Base-by-base conservation (phyloP, 2,888 invertebrate genomes). In the Apamea sordens region DNA sequence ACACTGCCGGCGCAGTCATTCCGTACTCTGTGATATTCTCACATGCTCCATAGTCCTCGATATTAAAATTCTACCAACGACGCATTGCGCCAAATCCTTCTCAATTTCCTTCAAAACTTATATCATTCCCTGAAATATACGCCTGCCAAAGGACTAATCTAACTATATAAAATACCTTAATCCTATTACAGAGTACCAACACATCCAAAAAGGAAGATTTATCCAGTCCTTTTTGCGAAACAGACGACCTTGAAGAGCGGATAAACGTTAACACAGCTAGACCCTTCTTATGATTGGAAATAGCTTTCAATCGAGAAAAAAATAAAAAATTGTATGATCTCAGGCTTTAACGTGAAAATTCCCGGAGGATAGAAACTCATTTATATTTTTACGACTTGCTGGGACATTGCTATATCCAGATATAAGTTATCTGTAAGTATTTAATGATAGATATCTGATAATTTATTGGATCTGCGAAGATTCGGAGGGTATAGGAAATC, bases 321-420 rank as follows among this genome's bases (percentile, higher is more conserved):
- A 87, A 80, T 47, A 78, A 70, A 64, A 76, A 77, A 36, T 78
- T 64, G 56, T 70, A 64, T 82, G 87, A 80, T 79, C 61, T 63
- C 75, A n/a, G 59, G 13, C 72, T 41, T 64, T 69, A 83, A 68
- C 70, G 53, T 64, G 77, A 82, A 77, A 69, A 76, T 67, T 82
- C 86, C 78, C 78, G 32, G 10, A 21, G 80, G 82, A 69, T 44
- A 65, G n/a, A 84, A 88, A 82, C 78, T 80, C 84, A 77, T 87
- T 88, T 88, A 79, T 88, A 79, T 87, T 79, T 87, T 85, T 85
- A 86, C 76, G 86, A 79, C 69, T 63, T n/a, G 15, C 59, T 36
- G 50, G 63, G 72, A 77, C 77, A 61, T 69, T 24, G 53, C 21
- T 73, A n/a, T 72, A 53, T 61, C 76, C 77, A 21, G 41, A 74